These are phyloP conservation scores for Bettongia penicillata DNA, from an alignment of 2,113 vertebrate species.

Conservation along the genomic window DNA sequence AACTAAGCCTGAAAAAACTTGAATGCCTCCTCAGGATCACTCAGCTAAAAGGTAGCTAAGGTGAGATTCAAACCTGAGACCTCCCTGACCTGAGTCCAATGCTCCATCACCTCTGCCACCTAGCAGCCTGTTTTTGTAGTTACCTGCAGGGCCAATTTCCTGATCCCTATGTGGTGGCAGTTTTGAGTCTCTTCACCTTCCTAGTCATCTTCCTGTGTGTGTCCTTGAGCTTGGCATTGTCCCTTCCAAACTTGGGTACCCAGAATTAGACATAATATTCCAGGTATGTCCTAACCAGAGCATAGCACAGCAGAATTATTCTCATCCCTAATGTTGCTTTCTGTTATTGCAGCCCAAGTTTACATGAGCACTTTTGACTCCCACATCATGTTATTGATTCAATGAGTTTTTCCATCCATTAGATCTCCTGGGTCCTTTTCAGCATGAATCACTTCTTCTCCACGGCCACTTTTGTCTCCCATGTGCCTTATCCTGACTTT, in stretches of 20 bases:
- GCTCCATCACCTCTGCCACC: neutral
- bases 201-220: neutral
- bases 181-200: neutral
- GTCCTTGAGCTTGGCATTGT: neutral
- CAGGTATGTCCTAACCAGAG: neutral
- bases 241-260: neutral
- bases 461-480: too few species aligned
- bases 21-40: neutral
- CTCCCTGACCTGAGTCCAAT: neutral
- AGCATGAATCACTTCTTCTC: too few species aligned
- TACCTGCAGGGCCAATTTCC: neutral
- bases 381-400: too few species aligned
- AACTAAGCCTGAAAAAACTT: neutral
- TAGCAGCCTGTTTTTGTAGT: neutral
- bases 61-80: neutral
- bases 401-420: too few species aligned
- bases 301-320: neutral
- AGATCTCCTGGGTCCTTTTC: too few species aligned
- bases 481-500: too few species aligned
- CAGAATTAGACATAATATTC: neutral
- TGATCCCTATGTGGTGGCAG: neutral
- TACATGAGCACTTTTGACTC: too few species aligned
- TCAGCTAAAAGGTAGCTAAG: neutral
- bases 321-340: neutral
- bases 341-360: neutral